Evolutionary conservation across 2,797 vertebrate species (phyloP).

Genomic region (Philypnodon macrostomus): DNA sequence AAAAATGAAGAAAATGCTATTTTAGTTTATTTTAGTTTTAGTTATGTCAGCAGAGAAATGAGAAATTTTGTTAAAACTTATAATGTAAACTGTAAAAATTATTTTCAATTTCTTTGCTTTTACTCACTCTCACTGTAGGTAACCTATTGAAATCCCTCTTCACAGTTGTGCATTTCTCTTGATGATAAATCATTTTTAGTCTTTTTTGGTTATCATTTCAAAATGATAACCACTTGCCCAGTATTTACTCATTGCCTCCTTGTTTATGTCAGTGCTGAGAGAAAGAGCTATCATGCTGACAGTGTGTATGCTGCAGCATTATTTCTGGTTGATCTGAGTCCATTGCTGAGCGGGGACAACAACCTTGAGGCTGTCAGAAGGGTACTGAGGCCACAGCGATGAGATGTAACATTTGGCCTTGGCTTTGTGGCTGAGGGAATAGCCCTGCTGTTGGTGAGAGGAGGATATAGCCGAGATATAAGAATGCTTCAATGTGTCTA

Average conservation of each 20-base stretch:
- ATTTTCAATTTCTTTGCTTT: no score
- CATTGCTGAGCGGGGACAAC: conserved; percentile 30
- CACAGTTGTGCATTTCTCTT: no score
- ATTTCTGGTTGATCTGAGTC: conserved; percentile 28
- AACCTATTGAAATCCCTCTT: no score
- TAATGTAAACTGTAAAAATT: no score
- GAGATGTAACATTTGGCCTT: conserved; percentile 42
- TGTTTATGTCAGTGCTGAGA: conserved; percentile 16
- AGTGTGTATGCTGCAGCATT: conserved; percentile 25
- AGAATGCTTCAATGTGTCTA: neutral
- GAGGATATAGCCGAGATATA: conserved; percentile 20
- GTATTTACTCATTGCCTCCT: conserved; percentile 3
- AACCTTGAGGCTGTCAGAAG: conserved; percentile 46
- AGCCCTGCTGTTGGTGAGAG: conserved; percentile 34
- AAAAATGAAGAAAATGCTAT: no score
- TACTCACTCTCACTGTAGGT: no score
- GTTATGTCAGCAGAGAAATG: no score
- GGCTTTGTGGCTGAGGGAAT: conserved; percentile 45
- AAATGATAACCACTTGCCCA: conserved; percentile 1
- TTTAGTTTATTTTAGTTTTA: no score
- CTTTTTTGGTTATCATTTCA: no score
- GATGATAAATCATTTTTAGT: no score
- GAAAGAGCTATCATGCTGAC: conserved; percentile 21
- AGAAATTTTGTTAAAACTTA: no score
- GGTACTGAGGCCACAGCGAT: conserved; percentile 19